Evolutionary conservation across 2,113 vertebrate genomes (phyloP).

Genomic region (Bubalus kerabau): DNA sequence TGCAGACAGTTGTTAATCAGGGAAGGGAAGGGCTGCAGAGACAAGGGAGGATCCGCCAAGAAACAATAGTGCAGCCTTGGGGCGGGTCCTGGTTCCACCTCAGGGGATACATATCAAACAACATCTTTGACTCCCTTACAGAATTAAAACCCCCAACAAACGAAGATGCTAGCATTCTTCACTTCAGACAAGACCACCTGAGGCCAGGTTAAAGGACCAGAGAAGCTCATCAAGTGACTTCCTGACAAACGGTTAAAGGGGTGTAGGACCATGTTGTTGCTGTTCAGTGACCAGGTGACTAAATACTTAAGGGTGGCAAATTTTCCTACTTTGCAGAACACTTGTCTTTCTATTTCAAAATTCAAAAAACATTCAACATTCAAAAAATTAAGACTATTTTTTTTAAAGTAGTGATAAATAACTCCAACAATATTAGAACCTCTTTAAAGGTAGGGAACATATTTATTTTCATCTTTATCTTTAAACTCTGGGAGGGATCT

Average conservation of each 20-base stretch:
- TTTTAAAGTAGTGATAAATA: not conserved
- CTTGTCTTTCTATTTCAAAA: not conserved
- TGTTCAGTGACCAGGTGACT: not conserved
- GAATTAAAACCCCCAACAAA: not conserved
- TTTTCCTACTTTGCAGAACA: not conserved
- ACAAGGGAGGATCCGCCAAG: not conserved
- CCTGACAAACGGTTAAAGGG: not conserved
- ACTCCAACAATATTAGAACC: not conserved
- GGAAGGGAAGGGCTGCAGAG: not conserved
- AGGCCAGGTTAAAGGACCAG: not conserved
- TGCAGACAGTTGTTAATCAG: not conserved
- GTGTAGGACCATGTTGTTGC: not conserved
- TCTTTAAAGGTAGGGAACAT: not conserved
- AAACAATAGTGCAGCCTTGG: not conserved
- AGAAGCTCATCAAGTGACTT: not conserved
- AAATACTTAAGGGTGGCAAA: not conserved
- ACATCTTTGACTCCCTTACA: not conserved
- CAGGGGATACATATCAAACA: not conserved
- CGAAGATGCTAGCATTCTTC: not conserved
- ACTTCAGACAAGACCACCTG: not conserved
- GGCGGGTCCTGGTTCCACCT: not conserved
- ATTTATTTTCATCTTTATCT: not conserved
- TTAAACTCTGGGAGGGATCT: not conserved
- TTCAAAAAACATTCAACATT: too few relatives aligned
- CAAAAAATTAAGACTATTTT: not conserved